Base-by-base conservation (phyloP, 1,140 invertebrate species). In the Halictus rubicundus region DNA sequence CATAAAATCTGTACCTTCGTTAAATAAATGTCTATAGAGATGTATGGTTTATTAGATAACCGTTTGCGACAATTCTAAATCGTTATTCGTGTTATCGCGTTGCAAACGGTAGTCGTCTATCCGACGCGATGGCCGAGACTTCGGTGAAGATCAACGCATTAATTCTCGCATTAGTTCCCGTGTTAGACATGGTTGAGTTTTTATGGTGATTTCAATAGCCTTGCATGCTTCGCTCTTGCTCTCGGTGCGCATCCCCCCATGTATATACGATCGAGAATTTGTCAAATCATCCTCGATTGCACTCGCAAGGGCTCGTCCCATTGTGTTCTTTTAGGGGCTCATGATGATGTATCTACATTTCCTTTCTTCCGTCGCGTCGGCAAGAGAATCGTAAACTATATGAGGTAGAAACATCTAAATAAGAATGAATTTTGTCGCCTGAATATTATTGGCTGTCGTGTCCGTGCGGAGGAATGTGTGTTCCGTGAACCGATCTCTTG, bases 371-470 rank as follows among this genome's bases (percentile, higher is more conserved):
- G 82, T 75, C 82, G 82, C 87, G 82, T 75, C 82, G 82, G 82
- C 83, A 52, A 77, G 39, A 83, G 59, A 87, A 86, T 87, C 88
- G 84, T 91, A 91, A 91, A 90, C 82, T 90, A 91, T 87, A 91
- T 89, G 90, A 90, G 85, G 86, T 90, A 91, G 90, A 91, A 90
- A 89, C 84, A 89, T 89, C 81, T 83, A 86, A 87, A 90, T 87
- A 87, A 72, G 75, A 88, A 82, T 84, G 78, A 87, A 87, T 73
- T 60, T 39, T 65, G 61, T 69, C 68, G 68, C 39, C 60, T 16
- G 82, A 87, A 80, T 68, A 72, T 82, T 65, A 74, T 63, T 37
- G 69, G 60, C 25, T 27, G 23, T 6, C 12, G 21, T 8, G 46
- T 57, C 8, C 19, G 37, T 9, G n/a, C 54, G 10, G 37, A 8